Evolutionary conservation across 2,113 vertebrate genomes (phyloP).

Genomic region (Oriolus oriolus): DNA sequence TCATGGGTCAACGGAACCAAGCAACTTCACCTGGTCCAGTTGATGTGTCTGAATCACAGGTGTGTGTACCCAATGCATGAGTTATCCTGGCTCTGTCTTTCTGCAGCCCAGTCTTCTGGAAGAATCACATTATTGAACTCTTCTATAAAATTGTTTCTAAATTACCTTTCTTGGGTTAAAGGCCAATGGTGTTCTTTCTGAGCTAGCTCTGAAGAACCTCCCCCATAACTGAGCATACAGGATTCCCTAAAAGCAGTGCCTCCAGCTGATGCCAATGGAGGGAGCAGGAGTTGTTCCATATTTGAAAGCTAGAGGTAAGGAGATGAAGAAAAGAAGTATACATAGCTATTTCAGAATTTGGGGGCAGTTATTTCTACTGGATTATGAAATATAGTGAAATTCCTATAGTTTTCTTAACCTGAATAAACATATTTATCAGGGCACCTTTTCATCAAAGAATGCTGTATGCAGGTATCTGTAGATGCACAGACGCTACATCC

Average conservation of each 20-base stretch:
- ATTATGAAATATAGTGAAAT: neutral
- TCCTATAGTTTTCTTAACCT: neutral
- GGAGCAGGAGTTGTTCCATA: neutral
- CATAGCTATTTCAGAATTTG: neutral
- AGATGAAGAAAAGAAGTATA: neutral
- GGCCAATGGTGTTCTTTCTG: neutral
- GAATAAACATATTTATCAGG: neutral
- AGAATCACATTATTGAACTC: slow-evolving; percentile 7
- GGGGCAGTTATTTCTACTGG: neutral
- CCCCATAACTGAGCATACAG: neutral
- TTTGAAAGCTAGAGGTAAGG: neutral
- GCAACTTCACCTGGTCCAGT: neutral
- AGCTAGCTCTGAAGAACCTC: neutral
- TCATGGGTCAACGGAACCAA: neutral
- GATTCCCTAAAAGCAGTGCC: neutral
- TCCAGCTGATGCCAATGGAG: neutral
- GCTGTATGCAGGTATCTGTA: neutral
- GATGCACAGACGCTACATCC: neutral
- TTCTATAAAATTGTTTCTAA: neutral
- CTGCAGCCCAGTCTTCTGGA: neutral
- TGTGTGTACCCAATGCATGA: neutral
- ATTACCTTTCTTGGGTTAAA: neutral
- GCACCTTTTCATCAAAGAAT: neutral
- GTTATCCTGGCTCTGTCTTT: neutral
- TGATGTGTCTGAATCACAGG: neutral